Base-by-base conservation (phyloP, 2,888 invertebrate species). In the Ophion slaviceki region DNA sequence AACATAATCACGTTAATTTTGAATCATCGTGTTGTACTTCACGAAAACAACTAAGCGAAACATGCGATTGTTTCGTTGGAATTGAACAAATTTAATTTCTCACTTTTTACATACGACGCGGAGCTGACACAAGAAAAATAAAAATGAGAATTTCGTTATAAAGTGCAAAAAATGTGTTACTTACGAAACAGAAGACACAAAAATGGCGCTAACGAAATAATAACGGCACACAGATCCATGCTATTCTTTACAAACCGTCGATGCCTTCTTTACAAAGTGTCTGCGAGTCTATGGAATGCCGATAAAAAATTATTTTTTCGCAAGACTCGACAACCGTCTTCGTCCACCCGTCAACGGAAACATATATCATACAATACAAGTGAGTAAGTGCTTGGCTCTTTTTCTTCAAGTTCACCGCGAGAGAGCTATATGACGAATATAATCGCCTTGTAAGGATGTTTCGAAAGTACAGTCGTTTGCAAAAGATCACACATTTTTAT, bases 141-240 rank as follows among this genome's bases (percentile, higher is more conserved):
- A 14, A 47, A n/a, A 62, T 40, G 4, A 14, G 32, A 10, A 28
- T 47, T 45, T 24, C 14, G 10, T 53, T 45, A 4, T 2, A 59
- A 59, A 47, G 0, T 10, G 17, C 14, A 45, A 24, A 14, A 62
- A 76, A 74, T 11, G 67, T 11, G 24, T 68, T 77, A 86, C 86
- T 86, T 72, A 86, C 86, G 83, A 59, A 83, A 40, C 8, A 45
- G 57, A n/a, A 64, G 76, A 14, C 66, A 83, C 47, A 86, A 10
- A n/a, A 83, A 17, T 10, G 32, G 0, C 17, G 74, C 6, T n/a
- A 40, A 74, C 5, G 68, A 47, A 64, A 75, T 20, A 64, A 80
- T 17, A 68, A 72, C 2, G 32, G 59, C 20, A 28, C 10, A 11
- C 36, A 40, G 77, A 57, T 67, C 36, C 77, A 77, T 76, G 20